Evolutionary conservation across 2,888 invertebrate species (phyloP).

Genomic region (Agrochola circellaris): DNA sequence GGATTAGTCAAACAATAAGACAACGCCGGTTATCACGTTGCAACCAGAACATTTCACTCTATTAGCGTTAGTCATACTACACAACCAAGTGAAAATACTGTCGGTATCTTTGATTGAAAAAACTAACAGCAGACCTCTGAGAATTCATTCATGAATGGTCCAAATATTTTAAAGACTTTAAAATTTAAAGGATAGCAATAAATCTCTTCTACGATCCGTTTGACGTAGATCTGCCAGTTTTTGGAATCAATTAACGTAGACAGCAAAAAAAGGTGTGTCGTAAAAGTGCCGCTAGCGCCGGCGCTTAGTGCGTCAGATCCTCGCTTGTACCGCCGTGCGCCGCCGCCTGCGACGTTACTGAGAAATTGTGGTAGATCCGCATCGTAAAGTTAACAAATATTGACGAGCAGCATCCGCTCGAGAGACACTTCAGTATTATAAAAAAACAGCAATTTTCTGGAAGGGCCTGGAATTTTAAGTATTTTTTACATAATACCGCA

Average conservation of each 20-base stretch:
- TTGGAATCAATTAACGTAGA: conserved; percentile 40
- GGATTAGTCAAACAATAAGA: neutral
- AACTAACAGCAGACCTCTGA: conserved; percentile 24
- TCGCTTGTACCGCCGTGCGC: neutral
- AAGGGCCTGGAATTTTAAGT: conserved; percentile 4
- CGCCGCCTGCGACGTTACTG: conserved; percentile 25
- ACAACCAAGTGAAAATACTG: neutral
- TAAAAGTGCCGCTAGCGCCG: conserved; percentile 45
- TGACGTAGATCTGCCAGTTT: conserved; percentile 44
- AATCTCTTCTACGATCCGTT: conserved; percentile 11
- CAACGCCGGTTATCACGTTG: neutral
- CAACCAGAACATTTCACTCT: neutral
- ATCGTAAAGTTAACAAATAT: neutral
- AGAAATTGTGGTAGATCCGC: conserved; percentile 44
- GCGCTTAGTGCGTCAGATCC: conserved; percentile 42
- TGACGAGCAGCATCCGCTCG: conserved; percentile 28
- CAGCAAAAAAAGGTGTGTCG: conserved; percentile 33
- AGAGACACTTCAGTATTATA: neutral
- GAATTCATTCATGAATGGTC: conserved; percentile 40
- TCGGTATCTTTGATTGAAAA: conserved; percentile 23
- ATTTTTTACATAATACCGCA: neutral
- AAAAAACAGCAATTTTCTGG: neutral
- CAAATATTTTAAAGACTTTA: conserved; percentile 27
- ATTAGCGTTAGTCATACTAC: conserved; percentile 17
- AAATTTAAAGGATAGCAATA: conserved; percentile 21